phyloP scores from a whole-genome alignment of 53 echinoderm and acorn worm genomes.

The Antedon mediterranea region DNA sequence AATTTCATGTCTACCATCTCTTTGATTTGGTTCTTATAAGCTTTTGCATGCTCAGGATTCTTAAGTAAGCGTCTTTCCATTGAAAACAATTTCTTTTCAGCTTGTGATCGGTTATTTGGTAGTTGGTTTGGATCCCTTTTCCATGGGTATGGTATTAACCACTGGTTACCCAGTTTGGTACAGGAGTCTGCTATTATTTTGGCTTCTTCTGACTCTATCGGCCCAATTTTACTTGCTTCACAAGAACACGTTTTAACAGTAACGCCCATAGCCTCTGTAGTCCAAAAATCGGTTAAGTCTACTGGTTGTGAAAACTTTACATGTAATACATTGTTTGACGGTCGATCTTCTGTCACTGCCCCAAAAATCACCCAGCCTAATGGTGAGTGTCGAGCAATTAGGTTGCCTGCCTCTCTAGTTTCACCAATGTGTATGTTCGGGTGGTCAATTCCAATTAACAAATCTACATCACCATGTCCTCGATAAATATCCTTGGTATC shows the following conservation, averaged over 20 bases:
- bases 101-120: conserved; percentile 4
- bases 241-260: conserved; percentile 1
- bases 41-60: neutral
- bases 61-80: conserved; percentile 1
- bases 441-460: conserved; percentile 20
- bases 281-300: conserved; percentile 21
- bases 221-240: neutral
- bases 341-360: no score
- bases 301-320: conserved; percentile 14
- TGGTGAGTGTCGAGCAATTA: no score
- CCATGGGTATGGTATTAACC: conserved; percentile 8
- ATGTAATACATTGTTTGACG: neutral
- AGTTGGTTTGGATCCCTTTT: conserved; percentile 4
- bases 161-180: neutral
- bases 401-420: no score
- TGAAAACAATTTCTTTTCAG: neutral
- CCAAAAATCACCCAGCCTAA: no score
- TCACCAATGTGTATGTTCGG: conserved; percentile 20
- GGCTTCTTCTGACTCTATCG: neutral
- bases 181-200: neutral
- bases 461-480: conserved; percentile 22
- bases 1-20: no score
- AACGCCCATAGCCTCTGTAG: conserved; percentile 17
- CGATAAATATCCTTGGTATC: neutral
- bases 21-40: no score